Base-by-base conservation (phyloP, 2,888 invertebrate species). In the Arrhopalites spinosus region DNA sequence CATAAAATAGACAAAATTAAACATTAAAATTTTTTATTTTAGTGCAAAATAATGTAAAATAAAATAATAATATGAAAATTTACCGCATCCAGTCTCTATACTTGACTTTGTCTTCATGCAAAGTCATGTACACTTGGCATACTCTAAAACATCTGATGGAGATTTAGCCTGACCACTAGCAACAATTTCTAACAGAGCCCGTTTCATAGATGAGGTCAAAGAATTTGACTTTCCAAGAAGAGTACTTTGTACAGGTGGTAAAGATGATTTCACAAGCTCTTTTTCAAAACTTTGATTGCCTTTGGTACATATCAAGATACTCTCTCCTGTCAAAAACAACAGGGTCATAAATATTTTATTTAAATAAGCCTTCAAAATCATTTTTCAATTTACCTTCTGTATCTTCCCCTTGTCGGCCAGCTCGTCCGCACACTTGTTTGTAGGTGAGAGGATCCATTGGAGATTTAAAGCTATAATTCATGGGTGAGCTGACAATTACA, bases 261-360 rank as follows among this genome's bases (percentile, higher is more conserved):
- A 83, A 1, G 81, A 76, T 0, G 86, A 83, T 5, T 88, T 88
- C 84, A 96, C 88, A 78, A 98, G 86, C 66, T 88, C 87, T 82
- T 89, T 88, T 0, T 92, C 95, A 76, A 90, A 88, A 82, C 88
- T 88, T 80, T 89, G 90, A 84, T 96, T 95, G 80, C 87, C 89
- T 61, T 90, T 89, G 79, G 91, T 91, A 84, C 96, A 96, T 61
- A 98, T 89, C 64, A 98, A 87, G 83, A 97, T 92, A 85, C 97
- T 96, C 87, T 98, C 97, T 50, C 97, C 95, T 89, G 78, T 25
- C 13, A 59, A 7, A 45, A 45, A 11, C 7, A 45, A 45, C 45
- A 45, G 45, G 7, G 15, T 45, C 7, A 45, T 45, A 45, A 11
- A 15, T 45, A 15, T 45, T 11, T 15, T 45, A 45, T 45, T 15